A percentile compares a stretch with the other conserved stretches of the same genome.
Conservation (phyloP, 2,797 vertebrate species). For the Sebastes baramenuke region DNA sequence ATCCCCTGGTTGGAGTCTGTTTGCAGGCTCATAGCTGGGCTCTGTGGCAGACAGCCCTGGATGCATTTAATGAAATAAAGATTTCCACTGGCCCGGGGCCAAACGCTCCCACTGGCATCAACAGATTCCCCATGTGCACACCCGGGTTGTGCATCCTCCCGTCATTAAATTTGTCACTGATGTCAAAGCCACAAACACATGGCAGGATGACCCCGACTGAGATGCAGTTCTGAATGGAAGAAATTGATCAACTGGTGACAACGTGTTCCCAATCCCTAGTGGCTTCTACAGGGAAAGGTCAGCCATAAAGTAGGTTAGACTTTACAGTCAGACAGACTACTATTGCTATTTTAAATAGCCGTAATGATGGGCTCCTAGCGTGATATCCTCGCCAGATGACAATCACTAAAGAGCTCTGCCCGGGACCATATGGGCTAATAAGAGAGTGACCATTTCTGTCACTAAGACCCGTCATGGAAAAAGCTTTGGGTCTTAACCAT, state of each 20-base stretch:
- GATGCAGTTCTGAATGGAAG: background rate
- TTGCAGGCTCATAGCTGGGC: background rate
- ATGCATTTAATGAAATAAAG: constrained; percentile 60
- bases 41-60: constrained; percentile 2
- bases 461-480: constrained; percentile 45
- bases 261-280: background rate
- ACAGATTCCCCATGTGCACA: constrained; percentile 6
- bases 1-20: background rate
- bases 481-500: constrained; percentile 65
- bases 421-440: constrained; percentile 53
- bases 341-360: background rate
- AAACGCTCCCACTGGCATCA: constrained; percentile 1
- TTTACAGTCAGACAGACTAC: background rate
- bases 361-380: background rate
- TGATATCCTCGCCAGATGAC: background rate
- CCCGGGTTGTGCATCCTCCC: background rate
- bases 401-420: constrained; percentile 35
- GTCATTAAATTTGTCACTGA: background rate
- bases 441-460: constrained; percentile 41
- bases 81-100: constrained; percentile 19
- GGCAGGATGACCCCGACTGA: background rate
- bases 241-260: background rate
- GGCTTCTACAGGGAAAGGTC: background rate
- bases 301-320: background rate
- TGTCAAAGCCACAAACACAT: background rate